A percentile compares a stretch with the other conserved stretches of the same genome.
Conservation (phyloP, 1,140 invertebrate genomes). For the Protaetia brevitarsis region DNA sequence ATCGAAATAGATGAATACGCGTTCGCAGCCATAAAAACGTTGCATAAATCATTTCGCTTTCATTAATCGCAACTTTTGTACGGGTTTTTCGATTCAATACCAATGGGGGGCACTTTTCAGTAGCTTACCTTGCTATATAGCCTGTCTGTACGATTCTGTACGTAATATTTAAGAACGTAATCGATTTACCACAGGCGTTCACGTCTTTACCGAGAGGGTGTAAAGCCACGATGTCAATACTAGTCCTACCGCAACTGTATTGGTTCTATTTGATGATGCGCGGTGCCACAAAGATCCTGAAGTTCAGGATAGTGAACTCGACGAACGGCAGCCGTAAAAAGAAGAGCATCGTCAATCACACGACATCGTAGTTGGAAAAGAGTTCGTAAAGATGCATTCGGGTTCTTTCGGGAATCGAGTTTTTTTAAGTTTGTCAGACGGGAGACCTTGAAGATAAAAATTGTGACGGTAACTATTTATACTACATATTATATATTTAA, state of each 20-base stretch:
- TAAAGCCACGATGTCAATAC: slow-evolving; percentile 60
- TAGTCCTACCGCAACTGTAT: slow-evolving; percentile 65
- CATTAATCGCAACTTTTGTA: too few relatives aligned
- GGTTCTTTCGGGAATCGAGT: not conserved
- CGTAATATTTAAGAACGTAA: too few relatives aligned
- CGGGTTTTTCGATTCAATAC: too few relatives aligned
- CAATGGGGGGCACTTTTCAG: too few relatives aligned
- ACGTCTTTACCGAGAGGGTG: slow-evolving; percentile 57
- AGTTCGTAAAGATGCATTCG: not conserved
- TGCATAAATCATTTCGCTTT: too few relatives aligned
- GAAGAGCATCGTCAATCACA: slow-evolving; percentile 25
- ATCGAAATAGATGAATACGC: too few relatives aligned
- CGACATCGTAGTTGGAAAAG: not conserved
- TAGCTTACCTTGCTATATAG: too few relatives aligned
- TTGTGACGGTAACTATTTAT: too few relatives aligned
- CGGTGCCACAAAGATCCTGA: slow-evolving; percentile 59
- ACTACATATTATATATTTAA: too few relatives aligned
- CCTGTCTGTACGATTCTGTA: too few relatives aligned
- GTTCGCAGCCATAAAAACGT: too few relatives aligned
- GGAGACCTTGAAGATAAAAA: not conserved
- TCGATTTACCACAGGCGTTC: too few relatives aligned
- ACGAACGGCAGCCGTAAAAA: slow-evolving; percentile 33
- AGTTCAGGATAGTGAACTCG: slow-evolving; percentile 6
- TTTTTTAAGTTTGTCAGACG: not conserved
- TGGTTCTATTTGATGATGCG: slow-evolving; percentile 67